Evolutionary conservation across 2,888 invertebrate species (phyloP).

Genomic region (Bellardia bayeri): DNA sequence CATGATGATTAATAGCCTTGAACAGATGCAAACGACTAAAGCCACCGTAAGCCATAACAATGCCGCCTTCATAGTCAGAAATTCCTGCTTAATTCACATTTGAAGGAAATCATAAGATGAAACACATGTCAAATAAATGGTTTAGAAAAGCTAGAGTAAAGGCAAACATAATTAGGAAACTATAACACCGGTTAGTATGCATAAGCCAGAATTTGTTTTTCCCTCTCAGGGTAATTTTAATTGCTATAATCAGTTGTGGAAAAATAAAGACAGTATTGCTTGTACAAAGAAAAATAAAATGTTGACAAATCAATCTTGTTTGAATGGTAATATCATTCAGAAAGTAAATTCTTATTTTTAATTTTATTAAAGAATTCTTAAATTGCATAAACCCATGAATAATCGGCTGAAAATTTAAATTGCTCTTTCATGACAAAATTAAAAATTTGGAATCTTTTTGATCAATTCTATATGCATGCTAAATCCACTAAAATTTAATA

Average conservation of each 20-base stretch:
- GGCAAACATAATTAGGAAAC: conserved; percentile 49
- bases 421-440: too few relatives aligned
- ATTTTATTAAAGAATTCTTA: too few relatives aligned
- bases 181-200: conserved; percentile 55
- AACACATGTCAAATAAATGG: conserved; percentile 68
- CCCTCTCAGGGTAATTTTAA: not conserved
- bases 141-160: conserved; percentile 60
- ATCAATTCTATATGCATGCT: too few relatives aligned
- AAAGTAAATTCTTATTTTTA: too few relatives aligned
- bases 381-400: too few relatives aligned
- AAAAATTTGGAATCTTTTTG: too few relatives aligned
- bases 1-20: conserved; percentile 92
- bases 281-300: too few relatives aligned
- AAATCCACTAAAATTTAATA: too few relatives aligned
- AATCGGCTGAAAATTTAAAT: too few relatives aligned
- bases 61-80: conserved; percentile 95
- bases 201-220: conserved; percentile 53
- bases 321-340: too few relatives aligned
- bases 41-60: conserved; percentile 95
- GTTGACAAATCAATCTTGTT: too few relatives aligned
- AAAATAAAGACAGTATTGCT: too few relatives aligned
- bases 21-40: conserved; percentile 97
- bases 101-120: conserved; percentile 74
- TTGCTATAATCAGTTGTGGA: not conserved
- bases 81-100: conserved; percentile 86